These are phyloP conservation scores for Petrolisthes manimaculis DNA, from an alignment of 2,888 invertebrate species.

Conservation along the genomic window DNA sequence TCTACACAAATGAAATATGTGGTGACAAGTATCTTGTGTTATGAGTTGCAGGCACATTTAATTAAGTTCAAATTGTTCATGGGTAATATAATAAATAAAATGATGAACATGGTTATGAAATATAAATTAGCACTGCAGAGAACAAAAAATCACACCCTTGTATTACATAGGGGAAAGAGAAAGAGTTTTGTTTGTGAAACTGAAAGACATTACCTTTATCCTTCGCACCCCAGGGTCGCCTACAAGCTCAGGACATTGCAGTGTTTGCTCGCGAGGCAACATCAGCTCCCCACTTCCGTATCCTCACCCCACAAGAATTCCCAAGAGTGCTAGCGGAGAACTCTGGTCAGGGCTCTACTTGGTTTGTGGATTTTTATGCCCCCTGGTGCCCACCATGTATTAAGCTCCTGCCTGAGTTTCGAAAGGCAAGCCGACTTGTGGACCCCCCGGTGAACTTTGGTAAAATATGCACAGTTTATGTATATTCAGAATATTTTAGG, in stretches of 20 bases:
- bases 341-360: constrained; percentile 68
- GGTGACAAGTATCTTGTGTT: too few relatives aligned
- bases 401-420: constrained; percentile 78
- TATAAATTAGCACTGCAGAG: too few relatives aligned
- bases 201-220: too few relatives aligned
- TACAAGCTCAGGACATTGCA: constrained; percentile 68
- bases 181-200: too few relatives aligned
- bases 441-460: constrained; percentile 74
- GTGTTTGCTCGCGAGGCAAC: constrained; percentile 78
- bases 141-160: too few relatives aligned
- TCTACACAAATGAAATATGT: too few relatives aligned
- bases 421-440: constrained; percentile 75
- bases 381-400: constrained; percentile 86
- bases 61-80: too few relatives aligned
- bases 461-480: not conserved
- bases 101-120: too few relatives aligned
- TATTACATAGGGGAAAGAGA: too few relatives aligned
- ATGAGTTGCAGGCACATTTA: too few relatives aligned
- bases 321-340: constrained; percentile 67
- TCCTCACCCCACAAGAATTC: constrained; percentile 77
- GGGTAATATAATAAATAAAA: too few relatives aligned
- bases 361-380: constrained; percentile 83
- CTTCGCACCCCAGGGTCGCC: constrained; percentile 51
- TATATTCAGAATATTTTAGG: not conserved
- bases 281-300: constrained; percentile 75